phyloP scores from a whole-genome alignment of 2,113 vertebrate genomes.

The Seriola rivoliana region DNA sequence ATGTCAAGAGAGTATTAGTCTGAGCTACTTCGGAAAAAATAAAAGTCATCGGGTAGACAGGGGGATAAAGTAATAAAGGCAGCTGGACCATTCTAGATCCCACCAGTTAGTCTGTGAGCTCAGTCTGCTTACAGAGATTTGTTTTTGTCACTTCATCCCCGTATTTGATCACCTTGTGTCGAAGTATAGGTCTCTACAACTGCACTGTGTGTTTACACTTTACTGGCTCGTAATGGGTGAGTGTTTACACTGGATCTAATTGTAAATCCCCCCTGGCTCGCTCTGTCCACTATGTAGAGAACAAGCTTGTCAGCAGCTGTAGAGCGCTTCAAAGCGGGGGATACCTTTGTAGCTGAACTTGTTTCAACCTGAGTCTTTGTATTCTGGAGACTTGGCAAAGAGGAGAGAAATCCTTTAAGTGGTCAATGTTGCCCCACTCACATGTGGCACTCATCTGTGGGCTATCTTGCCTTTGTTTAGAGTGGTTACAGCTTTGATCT shows the following conservation, averaged over 20 bases:
- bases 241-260: conserved; percentile 72
- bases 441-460: conserved; percentile 84
- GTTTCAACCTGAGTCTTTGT: conserved; percentile 77
- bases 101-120: conserved; percentile 18
- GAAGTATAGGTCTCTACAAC: conserved; percentile 28
- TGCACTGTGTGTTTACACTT: conserved; percentile 62
- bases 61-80: not conserved
- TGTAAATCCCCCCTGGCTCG: conserved; percentile 47
- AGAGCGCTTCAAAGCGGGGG: conserved; percentile 72
- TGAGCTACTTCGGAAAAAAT: not conserved
- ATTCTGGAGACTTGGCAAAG: conserved; percentile 68
- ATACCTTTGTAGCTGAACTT: conserved; percentile 70
- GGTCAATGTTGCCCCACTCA: conserved; percentile 71
- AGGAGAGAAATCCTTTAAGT: conserved; percentile 79
- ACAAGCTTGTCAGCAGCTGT: conserved; percentile 76
- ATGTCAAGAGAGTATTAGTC: not conserved
- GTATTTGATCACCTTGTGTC: conserved; percentile 70
- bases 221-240: conserved; percentile 59
- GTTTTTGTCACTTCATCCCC: conserved; percentile 27
- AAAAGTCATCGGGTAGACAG: not conserved
- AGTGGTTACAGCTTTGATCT: conserved; percentile 75
- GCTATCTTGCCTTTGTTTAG: conserved; percentile 73
- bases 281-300: conserved; percentile 56
- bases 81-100: conserved; percentile 6
- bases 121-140: conserved; percentile 8